Base-by-base conservation (phyloP, 2,888 invertebrate genomes). In the Xanthostigma xanthostigma region DNA sequence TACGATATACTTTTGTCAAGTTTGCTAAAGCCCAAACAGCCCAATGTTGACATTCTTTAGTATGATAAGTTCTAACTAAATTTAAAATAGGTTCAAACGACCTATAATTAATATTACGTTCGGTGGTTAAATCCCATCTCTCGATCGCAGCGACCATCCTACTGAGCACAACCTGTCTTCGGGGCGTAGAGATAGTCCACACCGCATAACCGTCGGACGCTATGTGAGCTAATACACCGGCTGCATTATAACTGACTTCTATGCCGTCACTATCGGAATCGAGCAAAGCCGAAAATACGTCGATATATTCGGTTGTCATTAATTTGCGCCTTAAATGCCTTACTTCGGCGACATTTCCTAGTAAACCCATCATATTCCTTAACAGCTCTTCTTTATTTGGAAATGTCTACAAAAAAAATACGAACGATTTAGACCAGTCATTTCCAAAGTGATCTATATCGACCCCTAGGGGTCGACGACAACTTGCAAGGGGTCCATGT, bases 11-110 rank as follows among this genome's bases (percentile, higher is more conserved):
- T 51, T 78, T 84, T 44, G 96, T 97, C 52, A 97, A 78, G 70
- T 97, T 97, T 44, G 95, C 94, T 51, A 97, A 73, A 0, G 96
- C 96, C 96, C 96, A 97, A 8, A 88, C 85, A 3, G 95, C 94
- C 96, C 96, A 96, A 64, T 91, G 85, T 64, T 93, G 93, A 65
- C 92, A 93, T 64, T 89, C 83, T 1, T 90, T 87, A 1, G 93
- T 92, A 62, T 92, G 88, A 57, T 84, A 80, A 48, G 85, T 81
- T 52, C 79, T 75, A 42, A 94, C 76, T 52, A 97, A 71, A 53
- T 86, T 78, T 27, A 97, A 72, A 52, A 97, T 93, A 1, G 97
- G 97, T 62, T 91, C 85, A 70, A 97, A 96, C 35, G 90, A 90
- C 54, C 94, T 81, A 68, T 97, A 97, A 71, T 97, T 97, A 55